Evolutionary conservation across 2,113 vertebrate genomes (phyloP).

Genomic region (Sinocyclocheilus anshuiensis): DNA sequence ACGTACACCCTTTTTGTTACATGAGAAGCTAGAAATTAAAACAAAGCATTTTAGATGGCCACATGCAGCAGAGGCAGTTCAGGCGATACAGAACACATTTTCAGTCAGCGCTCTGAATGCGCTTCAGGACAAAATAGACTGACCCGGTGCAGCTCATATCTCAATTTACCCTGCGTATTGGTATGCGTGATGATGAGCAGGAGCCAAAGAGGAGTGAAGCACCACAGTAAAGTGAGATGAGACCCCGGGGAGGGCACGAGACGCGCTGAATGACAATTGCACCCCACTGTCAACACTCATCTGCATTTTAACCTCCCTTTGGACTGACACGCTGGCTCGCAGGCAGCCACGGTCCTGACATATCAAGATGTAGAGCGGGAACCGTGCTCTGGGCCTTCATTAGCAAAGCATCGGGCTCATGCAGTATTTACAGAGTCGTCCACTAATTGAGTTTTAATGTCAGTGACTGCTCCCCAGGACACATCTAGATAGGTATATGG

Average conservation of each 20-base stretch:
- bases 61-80: not conserved
- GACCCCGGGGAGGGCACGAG: slow-evolving; percentile 57
- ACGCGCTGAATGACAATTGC: slow-evolving; percentile 70
- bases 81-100: not conserved
- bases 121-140: slow-evolving; percentile 42
- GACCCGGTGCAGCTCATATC: slow-evolving; percentile 17
- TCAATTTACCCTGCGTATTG: slow-evolving; percentile 55
- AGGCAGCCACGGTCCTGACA: slow-evolving; percentile 64
- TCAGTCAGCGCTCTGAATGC: not conserved
- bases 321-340: slow-evolving; percentile 61
- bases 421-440: slow-evolving; percentile 68
- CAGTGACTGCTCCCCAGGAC: slow-evolving; percentile 60
- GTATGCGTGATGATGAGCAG: slow-evolving; percentile 62
- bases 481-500: slow-evolving; percentile 58
- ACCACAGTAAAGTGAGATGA: slow-evolving; percentile 57
- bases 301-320: slow-evolving; percentile 65
- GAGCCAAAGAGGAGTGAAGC: slow-evolving; percentile 54
- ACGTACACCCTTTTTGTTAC: not conserved
- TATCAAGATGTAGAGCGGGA: slow-evolving; percentile 62
- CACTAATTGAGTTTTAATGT: slow-evolving; percentile 75
- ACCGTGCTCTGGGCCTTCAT: slow-evolving; percentile 52
- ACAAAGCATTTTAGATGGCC: not conserved
- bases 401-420: slow-evolving; percentile 63
- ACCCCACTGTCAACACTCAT: slow-evolving; percentile 71
- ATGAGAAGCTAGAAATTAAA: not conserved